Percentiles rank a stretch among this genome's conserved stretches.
Conservation (phyloP, 1,140 invertebrate genomes). For the Drosophila sucinea region DNA sequence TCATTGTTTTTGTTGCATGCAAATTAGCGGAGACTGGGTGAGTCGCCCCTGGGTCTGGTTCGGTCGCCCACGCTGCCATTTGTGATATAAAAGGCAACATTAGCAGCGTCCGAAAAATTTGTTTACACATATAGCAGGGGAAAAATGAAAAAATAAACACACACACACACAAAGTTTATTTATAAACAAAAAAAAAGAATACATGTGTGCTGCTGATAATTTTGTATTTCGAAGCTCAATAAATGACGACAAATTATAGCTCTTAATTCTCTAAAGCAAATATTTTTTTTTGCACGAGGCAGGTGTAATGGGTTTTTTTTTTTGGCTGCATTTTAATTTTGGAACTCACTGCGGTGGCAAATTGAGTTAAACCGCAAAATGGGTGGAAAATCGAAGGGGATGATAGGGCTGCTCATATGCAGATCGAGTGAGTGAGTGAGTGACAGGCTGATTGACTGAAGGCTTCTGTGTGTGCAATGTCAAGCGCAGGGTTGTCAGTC, state of each 20-base stretch:
- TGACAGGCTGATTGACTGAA: constrained; percentile 23
- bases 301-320: constrained; percentile 8
- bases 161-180: constrained; percentile 45
- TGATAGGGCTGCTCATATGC: constrained; percentile 24
- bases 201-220: constrained; percentile 19
- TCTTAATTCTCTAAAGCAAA: constrained; percentile 52
- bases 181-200: constrained; percentile 54
- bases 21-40: constrained; percentile 38
- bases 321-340: constrained; percentile 51
- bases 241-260: constrained; percentile 71
- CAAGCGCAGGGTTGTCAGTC: constrained; percentile 46
- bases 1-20: constrained; percentile 23
- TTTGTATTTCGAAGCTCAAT: constrained; percentile 17
- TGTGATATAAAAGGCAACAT: constrained; percentile 29
- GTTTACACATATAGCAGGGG: constrained; percentile 17
- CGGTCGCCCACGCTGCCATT: constrained; percentile 51
- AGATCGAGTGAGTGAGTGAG: constrained; percentile 5
- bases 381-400: constrained; percentile 25
- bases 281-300: constrained; percentile 14
- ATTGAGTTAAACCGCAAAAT: constrained; percentile 60
- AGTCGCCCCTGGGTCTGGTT: constrained; percentile 50
- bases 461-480: constrained; percentile 41
- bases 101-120: constrained; percentile 31
- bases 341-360: constrained; percentile 49
- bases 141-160: constrained; percentile 15